phyloP scores from a whole-genome alignment of 2,888 invertebrate species.

The Sarcophaga rosellei region DNA sequence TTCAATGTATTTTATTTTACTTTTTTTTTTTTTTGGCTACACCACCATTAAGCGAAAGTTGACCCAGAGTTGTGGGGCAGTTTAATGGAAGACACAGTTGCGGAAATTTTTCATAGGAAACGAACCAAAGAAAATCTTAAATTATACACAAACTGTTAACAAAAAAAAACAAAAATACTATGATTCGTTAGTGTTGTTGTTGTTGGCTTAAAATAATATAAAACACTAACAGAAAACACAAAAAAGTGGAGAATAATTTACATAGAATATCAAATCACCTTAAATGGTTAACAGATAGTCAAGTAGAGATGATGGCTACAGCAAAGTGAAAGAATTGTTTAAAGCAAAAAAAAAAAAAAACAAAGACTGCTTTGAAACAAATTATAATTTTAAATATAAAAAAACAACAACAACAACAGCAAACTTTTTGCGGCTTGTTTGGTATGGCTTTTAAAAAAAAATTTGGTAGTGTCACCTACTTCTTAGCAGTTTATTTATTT shows the following conservation, averaged over 20 bases:
- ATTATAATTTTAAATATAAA: slow-evolving; percentile 49
- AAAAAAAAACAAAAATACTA: background rate
- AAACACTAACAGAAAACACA: background rate
- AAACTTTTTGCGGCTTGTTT: background rate
- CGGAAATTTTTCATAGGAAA: background rate
- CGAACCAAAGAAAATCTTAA: slow-evolving; percentile 34
- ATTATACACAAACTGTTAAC: slow-evolving; percentile 12
- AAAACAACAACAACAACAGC: background rate
- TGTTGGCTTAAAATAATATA: background rate
- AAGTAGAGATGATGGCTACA: slow-evolving; percentile 12
- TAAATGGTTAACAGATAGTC: slow-evolving; percentile 51
- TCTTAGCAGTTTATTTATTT: slow-evolving; percentile 7
- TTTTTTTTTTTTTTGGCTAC: slow-evolving; percentile 22
- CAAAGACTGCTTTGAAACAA: background rate
- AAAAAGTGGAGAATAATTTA: slow-evolving; percentile 44
- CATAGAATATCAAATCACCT: slow-evolving; percentile 53
- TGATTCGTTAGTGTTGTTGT: too few relatives aligned
- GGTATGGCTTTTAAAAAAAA: slow-evolving; percentile 20
- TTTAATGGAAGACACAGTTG: slow-evolving; percentile 38
- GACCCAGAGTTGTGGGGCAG: slow-evolving; percentile 75
- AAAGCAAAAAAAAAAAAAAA: background rate
- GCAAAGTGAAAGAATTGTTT: background rate
- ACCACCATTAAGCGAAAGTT: slow-evolving; percentile 77
- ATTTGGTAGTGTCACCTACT: slow-evolving; percentile 62
- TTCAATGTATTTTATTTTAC: slow-evolving; percentile 19